Conservation (phyloP, 2,888 invertebrate species). For the Ceramica pisi region DNA sequence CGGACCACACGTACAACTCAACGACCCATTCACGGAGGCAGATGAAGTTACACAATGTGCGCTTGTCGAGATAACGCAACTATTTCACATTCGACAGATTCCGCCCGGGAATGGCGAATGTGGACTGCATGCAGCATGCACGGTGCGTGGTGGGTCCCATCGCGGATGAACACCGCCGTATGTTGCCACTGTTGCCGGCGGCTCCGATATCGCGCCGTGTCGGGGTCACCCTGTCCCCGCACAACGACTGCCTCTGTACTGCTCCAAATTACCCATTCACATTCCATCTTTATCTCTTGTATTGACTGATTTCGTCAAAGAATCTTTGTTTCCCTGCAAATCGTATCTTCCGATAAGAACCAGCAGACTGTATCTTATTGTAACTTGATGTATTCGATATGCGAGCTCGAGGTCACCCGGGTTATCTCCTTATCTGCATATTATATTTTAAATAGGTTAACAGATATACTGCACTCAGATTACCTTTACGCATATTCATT, state of each 20-base stretch:
- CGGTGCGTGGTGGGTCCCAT: background rate
- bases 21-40: conserved; percentile 3
- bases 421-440: conserved; percentile 30
- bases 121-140: background rate
- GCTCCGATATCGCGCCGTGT: background rate
- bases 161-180: too few relatives aligned
- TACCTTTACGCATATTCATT: background rate
- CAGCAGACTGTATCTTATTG: conserved; percentile 19
- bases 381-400: background rate
- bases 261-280: conserved; percentile 9
- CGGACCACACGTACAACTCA: conserved; percentile 18
- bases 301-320: conserved; percentile 37
- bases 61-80: conserved; percentile 20
- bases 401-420: conserved; percentile 21
- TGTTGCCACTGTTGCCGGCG: background rate
- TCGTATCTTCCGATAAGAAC: conserved; percentile 23
- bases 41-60: conserved; percentile 2
- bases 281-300: conserved; percentile 38
- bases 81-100: background rate
- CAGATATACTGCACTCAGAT: conserved; percentile 2
- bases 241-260: conserved; percentile 23
- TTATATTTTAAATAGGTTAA: conserved; percentile 13
- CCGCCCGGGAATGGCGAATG: background rate
- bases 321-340: conserved; percentile 42
- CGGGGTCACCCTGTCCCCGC: background rate